Conservation (phyloP, 2,113 vertebrate species). For the Myanophis thanlyinensis region DNA sequence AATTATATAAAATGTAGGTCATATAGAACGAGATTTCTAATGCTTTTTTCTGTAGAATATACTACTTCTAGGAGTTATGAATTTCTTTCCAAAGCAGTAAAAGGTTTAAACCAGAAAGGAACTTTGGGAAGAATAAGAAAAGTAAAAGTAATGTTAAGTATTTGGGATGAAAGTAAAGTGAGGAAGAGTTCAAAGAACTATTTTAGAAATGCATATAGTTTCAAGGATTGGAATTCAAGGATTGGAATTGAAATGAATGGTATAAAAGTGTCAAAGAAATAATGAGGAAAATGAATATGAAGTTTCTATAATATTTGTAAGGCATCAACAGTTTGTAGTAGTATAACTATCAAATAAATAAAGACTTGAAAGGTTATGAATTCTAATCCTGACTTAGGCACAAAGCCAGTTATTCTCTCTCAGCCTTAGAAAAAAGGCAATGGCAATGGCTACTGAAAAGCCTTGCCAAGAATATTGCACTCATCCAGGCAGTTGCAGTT, state of each 20-base stretch:
- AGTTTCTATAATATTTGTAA: not conserved
- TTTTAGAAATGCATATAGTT: not conserved
- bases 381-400: not conserved
- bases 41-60: not conserved
- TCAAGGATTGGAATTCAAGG: not conserved
- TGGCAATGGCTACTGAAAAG: not conserved
- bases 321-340: not conserved
- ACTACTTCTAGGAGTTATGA: not conserved
- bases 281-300: not conserved
- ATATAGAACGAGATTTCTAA: not conserved
- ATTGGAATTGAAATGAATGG: not conserved
- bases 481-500: not conserved
- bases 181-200: not conserved
- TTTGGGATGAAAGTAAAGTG: not conserved
- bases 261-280: not conserved
- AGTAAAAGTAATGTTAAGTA: not conserved
- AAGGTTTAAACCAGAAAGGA: not conserved
- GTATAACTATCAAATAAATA: not conserved
- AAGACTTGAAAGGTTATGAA: not conserved
- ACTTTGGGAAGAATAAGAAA: not conserved
- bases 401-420: not conserved
- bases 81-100: not conserved
- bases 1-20: not conserved
- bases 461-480: not conserved
- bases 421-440: not conserved